Base-by-base conservation (phyloP, 2,113 vertebrate genomes). In the Callipepla californica region DNA sequence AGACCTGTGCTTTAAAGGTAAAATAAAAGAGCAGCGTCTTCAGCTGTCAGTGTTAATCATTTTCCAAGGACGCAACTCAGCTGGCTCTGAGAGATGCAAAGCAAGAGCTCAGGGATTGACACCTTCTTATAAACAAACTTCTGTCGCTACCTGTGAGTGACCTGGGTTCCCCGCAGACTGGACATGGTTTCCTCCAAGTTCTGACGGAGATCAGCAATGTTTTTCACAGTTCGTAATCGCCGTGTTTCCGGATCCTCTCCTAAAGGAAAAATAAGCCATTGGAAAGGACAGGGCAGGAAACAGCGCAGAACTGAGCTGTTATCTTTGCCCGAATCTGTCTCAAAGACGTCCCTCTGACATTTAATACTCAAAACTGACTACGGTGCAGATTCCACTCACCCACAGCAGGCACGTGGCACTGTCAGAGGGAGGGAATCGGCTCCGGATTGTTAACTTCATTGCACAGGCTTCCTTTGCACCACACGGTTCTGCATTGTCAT, bases 111-210 rank as follows among this genome's bases (percentile, higher is more conserved):
- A 20, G 13, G 2, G 17, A 62, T 22, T 85, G 20, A 42, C 47
- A 45, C 34, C 12, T 34, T 6, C 44, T 42, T 4, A 48, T 0
- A 3, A 58, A 47, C 14, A 1, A 44, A 81, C 45, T 9, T 32
- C 25, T 3, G 8, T 3, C 20, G 4, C 44, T 92, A 98, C 98
- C 98, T 98, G 97, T 99, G 99, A 65, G 99, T 98, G 95, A 99
- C 98, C 97, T 99, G 99, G 86, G 99, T 99, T 96, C 99, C 99
- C 87, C 99, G 95, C 66, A 99, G 94, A 40, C 99, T 99, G 85
- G 99, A 99, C 99, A 99, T 99, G 15, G 99, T 99, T 90, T 99
- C 99, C 95, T 99, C 99, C 94, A 99, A 88, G 94, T 99, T 99
- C 96, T 99, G 99, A 38, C 99, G 98, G 18, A 99, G 98, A 70